Evolutionary conservation across 2,888 invertebrate genomes (phyloP), one percentile per base, ranked within the genome.

Genomic region (Pseudococcus longispinus): DNA sequence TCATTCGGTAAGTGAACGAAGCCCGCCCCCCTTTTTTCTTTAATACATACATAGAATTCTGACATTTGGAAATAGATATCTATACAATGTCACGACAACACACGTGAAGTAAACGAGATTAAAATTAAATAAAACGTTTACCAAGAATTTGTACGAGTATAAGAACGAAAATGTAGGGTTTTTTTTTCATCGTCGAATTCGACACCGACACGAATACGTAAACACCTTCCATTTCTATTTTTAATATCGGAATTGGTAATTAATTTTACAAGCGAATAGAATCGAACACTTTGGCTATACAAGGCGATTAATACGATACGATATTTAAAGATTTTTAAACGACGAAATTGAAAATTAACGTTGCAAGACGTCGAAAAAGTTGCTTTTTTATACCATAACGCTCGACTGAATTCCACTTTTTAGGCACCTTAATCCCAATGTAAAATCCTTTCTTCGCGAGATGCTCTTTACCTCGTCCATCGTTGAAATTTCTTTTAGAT

Each of bases 71-170:
- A 55, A n/a, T 55, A 55, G n/a, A 18, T n/a, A n/a, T n/a, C 23
- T 60, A 2, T 20, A 37, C 37, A 37, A 37, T 37, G 37, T 37
- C 37, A 37, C 37, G 20, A 60, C 6, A n/a, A 55, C n/a, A 20
- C n/a, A n/a, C 55, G 55, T n/a, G n/a, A 55, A 55, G 9, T 55
- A 55, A 0, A 60, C 60, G 23, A 60, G 23, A 60, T 20, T 60
- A 60, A 60, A 23, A 60, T 60, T 60, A 60, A 60, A 60, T 60
- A 23, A 60, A 60, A 60, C 60, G 60, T 60, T 20, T 60, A 60
- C 11, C 60, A 8, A 11, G 4, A n/a, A n/a, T 51, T 18, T n/a
- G 51, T 51, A n/a, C 6, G n/a, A 51, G 15, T n/a, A n/a, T n/a
- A n/a, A n/a, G n/a, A n/a, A 51, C 18, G 51, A 51, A 51, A 51